Evolutionary conservation across 2,888 invertebrate species (phyloP).

Genomic region (Campoletis raptor): DNA sequence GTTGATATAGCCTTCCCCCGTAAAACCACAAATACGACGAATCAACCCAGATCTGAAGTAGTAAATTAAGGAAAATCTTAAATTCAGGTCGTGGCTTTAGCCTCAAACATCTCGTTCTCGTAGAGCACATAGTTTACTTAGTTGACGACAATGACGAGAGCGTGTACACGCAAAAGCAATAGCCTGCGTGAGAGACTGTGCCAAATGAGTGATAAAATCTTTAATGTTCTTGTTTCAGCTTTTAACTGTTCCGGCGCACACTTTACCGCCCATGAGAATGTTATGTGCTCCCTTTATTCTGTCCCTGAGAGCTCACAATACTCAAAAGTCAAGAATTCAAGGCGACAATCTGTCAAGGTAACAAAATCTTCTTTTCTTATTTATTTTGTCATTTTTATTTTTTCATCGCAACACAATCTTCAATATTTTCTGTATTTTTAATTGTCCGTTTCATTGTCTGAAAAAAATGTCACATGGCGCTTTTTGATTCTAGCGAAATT

Average conservation of each 20-base stretch:
- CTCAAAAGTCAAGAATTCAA: constrained; percentile 67
- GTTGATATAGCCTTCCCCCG: constrained; percentile 44
- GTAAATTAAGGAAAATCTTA: constrained; percentile 78
- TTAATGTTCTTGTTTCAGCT: constrained; percentile 73
- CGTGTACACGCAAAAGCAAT: constrained; percentile 47
- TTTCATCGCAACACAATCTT: constrained; percentile 15
- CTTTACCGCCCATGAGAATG: constrained; percentile 83
- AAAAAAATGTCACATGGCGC: neutral
- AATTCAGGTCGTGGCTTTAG: constrained; percentile 74
- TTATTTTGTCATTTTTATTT: constrained; percentile 24
- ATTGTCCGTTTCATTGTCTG: neutral
- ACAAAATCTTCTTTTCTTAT: constrained; percentile 8
- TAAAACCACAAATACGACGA: constrained; percentile 69
- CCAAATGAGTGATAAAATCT: constrained; percentile 64
- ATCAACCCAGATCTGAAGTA: constrained; percentile 80
- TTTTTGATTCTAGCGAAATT: constrained; percentile 38
- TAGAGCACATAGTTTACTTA: neutral
- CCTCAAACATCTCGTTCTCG: constrained; percentile 40
- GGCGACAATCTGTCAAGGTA: constrained; percentile 69
- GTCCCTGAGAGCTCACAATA: constrained; percentile 76
- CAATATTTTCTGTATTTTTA: neutral
- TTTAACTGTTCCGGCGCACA: constrained; percentile 82
- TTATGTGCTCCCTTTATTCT: constrained; percentile 83
- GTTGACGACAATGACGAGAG: constrained; percentile 28
- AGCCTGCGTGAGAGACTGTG: neutral